Evolutionary conservation across 2,797 vertebrate species (phyloP).

Genomic region (Melanotaenia trifasciata): DNA sequence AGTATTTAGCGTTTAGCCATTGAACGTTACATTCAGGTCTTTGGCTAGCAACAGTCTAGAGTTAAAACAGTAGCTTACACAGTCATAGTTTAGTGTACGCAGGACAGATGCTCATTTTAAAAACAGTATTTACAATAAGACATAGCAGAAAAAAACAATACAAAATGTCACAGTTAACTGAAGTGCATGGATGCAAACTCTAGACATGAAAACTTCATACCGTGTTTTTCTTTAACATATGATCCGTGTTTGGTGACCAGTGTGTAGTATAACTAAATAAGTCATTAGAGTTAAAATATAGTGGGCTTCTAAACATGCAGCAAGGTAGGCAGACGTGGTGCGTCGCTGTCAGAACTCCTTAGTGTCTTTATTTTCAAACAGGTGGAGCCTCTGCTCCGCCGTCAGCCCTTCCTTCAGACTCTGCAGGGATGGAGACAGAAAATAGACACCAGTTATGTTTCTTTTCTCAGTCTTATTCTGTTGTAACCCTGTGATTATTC

Average conservation of each 20-base stretch:
- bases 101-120: slow-evolving; percentile 81
- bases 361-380: slow-evolving; percentile 87
- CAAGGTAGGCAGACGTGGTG: slow-evolving; percentile 47
- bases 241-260: slow-evolving; percentile 82
- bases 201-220: slow-evolving; percentile 86
- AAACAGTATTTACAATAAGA: slow-evolving; percentile 89
- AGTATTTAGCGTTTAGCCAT: slow-evolving; percentile 58
- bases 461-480: neutral
- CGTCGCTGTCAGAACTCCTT: slow-evolving; percentile 85
- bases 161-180: slow-evolving; percentile 86
- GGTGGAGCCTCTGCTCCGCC: slow-evolving; percentile 86
- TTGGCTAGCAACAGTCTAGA: slow-evolving; percentile 81
- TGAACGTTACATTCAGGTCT: slow-evolving; percentile 69
- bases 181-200: slow-evolving; percentile 87
- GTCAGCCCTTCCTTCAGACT: slow-evolving; percentile 89
- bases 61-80: slow-evolving; percentile 90
- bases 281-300: slow-evolving; percentile 83
- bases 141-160: slow-evolving; percentile 61
- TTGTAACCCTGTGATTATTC: slow-evolving; percentile 20
- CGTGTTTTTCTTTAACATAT: slow-evolving; percentile 78
- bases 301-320: slow-evolving; percentile 83
- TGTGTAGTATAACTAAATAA: slow-evolving; percentile 83
- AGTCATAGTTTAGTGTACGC: slow-evolving; percentile 84
- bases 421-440: slow-evolving; percentile 56
- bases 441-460: too few relatives aligned